Base-by-base conservation (phyloP, 2,888 invertebrate genomes). In the Platypus cylindrus region DNA sequence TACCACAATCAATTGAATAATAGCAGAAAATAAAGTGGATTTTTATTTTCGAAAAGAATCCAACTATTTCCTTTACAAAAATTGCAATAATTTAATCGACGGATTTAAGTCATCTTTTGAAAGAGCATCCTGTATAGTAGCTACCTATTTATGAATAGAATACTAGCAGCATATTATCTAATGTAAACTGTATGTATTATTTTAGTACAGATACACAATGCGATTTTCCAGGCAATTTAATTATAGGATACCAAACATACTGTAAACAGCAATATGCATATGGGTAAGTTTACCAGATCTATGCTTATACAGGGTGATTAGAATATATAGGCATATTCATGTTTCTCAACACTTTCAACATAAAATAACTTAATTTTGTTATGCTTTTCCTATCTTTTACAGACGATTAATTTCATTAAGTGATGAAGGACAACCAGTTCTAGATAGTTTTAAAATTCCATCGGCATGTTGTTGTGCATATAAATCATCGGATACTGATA, bases 401-500 rank as follows among this genome's bases (percentile, higher is more conserved):
- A 56, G 70, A 23, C 63, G 68, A 43, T 48, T 75, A 36, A 49
- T 73, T 12, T 70, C 75, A 0, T 45, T 79, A 1, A 63, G 60
- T 28, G 51, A 59, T 1, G 53, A 58, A 7, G 68, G 67, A 1
- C 50, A 60, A 5, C 51, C 69, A 2, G 46, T 58, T 8, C 60
- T 65, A 12, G 71, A 70, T 36, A 53, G 60, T 7, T 73, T 82
- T 41, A 62, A 65, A 47, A 61, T 84, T 32, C 84, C 85, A 1
- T 77, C 79, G 14, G 83, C 83, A 48, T 85, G 85, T 53, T 74
- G 78, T 32, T 85, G 85, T 37, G 50, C 58, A 3, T 60, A 58
- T 35, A 56, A 45, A 13, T 8, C n/a, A n/a, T n/a, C n/a, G 35
- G 46, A 46, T 11, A 51, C 52, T 45, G 32, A 44, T 3, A 43